phyloP scores from a whole-genome alignment of 2,113 vertebrate species.

The Thryonomys swinderianus region DNA sequence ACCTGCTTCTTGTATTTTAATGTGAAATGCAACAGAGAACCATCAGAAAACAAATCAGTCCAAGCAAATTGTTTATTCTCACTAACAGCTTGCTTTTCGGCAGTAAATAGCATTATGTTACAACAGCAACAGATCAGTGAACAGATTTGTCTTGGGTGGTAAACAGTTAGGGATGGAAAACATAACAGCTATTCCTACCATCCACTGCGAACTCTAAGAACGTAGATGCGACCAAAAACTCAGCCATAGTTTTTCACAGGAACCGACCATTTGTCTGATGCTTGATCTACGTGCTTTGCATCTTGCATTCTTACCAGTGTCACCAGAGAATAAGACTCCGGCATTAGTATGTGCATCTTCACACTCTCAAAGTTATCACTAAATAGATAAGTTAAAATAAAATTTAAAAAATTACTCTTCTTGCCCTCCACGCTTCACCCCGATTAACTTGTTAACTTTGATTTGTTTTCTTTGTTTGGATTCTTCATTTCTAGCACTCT shows the following conservation, averaged over 20 bases:
- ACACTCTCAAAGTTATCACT: slow-evolving; percentile 49
- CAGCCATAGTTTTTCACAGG: slow-evolving; percentile 15
- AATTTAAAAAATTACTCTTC: background rate
- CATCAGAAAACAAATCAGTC: background rate
- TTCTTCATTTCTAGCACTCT: slow-evolving; percentile 60
- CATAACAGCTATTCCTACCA: background rate
- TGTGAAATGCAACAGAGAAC: background rate
- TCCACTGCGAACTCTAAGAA: background rate
- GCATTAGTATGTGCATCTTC: slow-evolving; percentile 32
- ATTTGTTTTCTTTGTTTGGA: background rate
- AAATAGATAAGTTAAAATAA: slow-evolving; percentile 15
- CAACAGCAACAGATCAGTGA: background rate
- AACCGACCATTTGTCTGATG: background rate
- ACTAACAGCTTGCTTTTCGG: background rate
- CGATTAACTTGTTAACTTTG: slow-evolving; percentile 4
- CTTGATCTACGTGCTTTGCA: slow-evolving; percentile 41
- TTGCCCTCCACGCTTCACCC: slow-evolving; percentile 24
- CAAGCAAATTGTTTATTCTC: background rate
- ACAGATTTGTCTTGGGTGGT: background rate
- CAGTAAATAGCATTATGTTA: background rate
- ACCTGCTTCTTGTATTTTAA: background rate
- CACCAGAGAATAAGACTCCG: slow-evolving; percentile 47
- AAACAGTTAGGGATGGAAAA: background rate
- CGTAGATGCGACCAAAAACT: slow-evolving; percentile 5
- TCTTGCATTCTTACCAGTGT: slow-evolving; percentile 16